These are phyloP conservation scores for Lymantria dispar DNA, from an alignment of 2,888 invertebrate species.

Conservation along the genomic window DNA sequence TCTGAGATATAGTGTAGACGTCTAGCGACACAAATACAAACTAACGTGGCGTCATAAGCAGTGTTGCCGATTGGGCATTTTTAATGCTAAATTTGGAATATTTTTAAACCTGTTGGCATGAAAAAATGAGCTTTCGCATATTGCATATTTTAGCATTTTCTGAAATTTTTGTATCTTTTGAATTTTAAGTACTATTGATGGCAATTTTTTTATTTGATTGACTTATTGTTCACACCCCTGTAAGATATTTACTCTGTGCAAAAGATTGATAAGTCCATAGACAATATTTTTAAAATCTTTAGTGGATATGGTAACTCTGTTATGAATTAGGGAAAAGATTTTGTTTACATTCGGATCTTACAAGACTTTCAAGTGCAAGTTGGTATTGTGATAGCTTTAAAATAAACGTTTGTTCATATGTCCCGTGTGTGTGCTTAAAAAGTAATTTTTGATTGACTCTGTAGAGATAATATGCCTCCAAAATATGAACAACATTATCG, in stretches of 20 bases:
- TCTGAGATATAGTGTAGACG: too few species aligned
- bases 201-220: neutral
- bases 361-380: too few species aligned
- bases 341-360: too few species aligned
- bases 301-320: neutral
- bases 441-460: neutral
- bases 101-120: neutral
- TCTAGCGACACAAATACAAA: too few species aligned
- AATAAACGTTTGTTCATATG: too few species aligned
- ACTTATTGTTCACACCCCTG: neutral
- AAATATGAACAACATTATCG: neutral
- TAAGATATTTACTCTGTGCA: too few species aligned
- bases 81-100: neutral
- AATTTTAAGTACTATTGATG: neutral
- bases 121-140: neutral
- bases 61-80: neutral
- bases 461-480: neutral
- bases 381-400: too few species aligned
- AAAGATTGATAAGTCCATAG: neutral
- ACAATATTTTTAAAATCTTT: neutral
- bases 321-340: too few species aligned
- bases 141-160: neutral
- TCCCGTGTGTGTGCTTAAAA: neutral
- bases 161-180: neutral
- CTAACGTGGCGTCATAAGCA: too few species aligned